phyloP scores from a whole-genome alignment of 37 sponge, comb jelly and placozoan species.

The Ianthella basta region DNA sequence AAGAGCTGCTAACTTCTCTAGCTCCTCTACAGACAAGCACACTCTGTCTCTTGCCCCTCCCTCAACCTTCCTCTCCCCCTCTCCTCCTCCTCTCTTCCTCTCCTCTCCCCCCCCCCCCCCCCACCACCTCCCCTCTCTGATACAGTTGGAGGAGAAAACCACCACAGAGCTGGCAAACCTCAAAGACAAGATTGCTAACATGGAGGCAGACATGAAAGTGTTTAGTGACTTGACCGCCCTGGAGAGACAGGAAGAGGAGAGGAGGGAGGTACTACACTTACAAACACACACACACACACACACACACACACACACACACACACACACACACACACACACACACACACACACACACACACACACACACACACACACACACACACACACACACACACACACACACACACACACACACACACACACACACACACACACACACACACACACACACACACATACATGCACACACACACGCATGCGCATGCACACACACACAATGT shows the following conservation, averaged over 20 bases:
- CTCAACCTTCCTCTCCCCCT: too few relatives aligned
- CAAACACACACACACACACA: background rate
- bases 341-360: background rate
- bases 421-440: background rate
- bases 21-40: too few relatives aligned
- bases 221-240: conserved; percentile 64
- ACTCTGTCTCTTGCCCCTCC: too few relatives aligned
- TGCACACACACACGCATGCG: too few relatives aligned
- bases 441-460: background rate
- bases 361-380: background rate
- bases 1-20: too few relatives aligned
- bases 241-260: conserved; percentile 49
- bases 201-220: conserved; percentile 66
- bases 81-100: too few relatives aligned
- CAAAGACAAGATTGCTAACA: conserved; percentile 55
- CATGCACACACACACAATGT: background rate
- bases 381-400: background rate
- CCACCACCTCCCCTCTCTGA: background rate
- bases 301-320: background rate
- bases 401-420: background rate
- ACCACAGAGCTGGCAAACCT: conserved; percentile 69
- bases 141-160: conserved; percentile 87
- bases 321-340: background rate
- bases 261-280: conserved; percentile 33
- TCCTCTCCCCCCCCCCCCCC: too few relatives aligned